These are phyloP conservation scores for Brachyistius frenatus DNA, from an alignment of 2,113 vertebrate genomes.

Conservation along the genomic window DNA sequence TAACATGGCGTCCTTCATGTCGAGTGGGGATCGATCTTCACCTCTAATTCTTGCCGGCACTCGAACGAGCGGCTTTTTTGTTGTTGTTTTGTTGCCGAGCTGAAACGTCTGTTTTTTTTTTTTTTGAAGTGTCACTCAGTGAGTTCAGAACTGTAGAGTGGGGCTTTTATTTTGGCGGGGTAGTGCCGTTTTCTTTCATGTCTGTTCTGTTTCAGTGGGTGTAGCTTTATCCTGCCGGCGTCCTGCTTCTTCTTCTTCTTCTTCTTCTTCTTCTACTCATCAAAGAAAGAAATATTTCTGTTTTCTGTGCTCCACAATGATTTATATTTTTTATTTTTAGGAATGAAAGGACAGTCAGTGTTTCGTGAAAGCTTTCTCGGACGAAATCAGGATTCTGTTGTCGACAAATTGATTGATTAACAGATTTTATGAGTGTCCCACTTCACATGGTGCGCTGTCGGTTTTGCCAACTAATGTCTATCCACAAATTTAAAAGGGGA, in stretches of 20 bases:
- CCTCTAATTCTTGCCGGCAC: background rate
- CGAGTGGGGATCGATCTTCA: slow-evolving; percentile 57
- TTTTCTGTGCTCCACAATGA: too few relatives aligned
- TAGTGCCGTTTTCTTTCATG: background rate
- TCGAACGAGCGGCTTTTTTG: background rate
- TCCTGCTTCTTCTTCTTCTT: background rate
- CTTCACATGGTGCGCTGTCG: background rate
- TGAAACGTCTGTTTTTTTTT: slow-evolving; percentile 14
- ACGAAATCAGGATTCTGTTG: background rate
- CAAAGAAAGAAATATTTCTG: slow-evolving; percentile 5
- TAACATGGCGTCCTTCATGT: slow-evolving; percentile 61
- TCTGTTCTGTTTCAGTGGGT: background rate
- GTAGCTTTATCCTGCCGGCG: background rate
- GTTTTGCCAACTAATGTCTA: too few relatives aligned
- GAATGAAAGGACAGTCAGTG: background rate
- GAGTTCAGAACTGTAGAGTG: background rate
- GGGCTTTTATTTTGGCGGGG: slow-evolving; percentile 8
- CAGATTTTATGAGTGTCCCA: background rate
- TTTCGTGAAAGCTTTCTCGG: slow-evolving; percentile 1
- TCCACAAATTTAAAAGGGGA: too few relatives aligned
- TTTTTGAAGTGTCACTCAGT: slow-evolving; percentile 47
- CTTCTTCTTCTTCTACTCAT: background rate
- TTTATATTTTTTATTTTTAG: background rate
- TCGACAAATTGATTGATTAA: slow-evolving; percentile 17
- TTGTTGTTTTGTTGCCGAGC: background rate